Percentiles rank a stretch among this genome's conserved stretches.
Conservation (phyloP, 1,140 invertebrate genomes). For the Pomacea maculata region DNA sequence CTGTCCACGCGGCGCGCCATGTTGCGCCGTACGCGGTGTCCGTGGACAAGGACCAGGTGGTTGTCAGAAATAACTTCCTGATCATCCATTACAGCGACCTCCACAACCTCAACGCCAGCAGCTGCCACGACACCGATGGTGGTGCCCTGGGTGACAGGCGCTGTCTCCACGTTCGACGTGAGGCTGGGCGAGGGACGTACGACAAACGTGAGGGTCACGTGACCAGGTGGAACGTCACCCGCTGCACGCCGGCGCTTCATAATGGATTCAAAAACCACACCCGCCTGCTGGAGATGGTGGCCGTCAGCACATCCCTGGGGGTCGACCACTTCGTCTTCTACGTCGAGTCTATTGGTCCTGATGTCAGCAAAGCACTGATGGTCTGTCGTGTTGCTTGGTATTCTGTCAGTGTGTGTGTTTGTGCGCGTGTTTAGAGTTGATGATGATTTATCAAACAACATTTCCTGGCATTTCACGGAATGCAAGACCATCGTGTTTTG, state of each 20-base stretch:
- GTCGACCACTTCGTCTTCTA: conserved; percentile 24
- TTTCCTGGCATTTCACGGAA: too few relatives aligned
- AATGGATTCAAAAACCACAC: not conserved
- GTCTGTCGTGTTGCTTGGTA: too few relatives aligned
- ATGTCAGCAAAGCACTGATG: not conserved
- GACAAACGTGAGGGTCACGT: not conserved
- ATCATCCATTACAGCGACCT: conserved; percentile 8
- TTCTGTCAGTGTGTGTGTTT: too few relatives aligned
- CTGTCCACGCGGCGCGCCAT: not conserved
- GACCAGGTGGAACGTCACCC: conserved; percentile 14
- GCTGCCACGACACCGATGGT: too few relatives aligned
- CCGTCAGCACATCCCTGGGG: not conserved
- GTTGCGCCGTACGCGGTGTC: not conserved
- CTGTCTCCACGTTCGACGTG: too few relatives aligned
- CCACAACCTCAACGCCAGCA: not conserved
- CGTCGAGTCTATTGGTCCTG: not conserved
- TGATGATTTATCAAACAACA: too few relatives aligned
- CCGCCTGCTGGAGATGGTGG: conserved; percentile 14
- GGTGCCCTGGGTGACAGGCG: too few relatives aligned
- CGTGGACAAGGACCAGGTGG: conserved; percentile 1
- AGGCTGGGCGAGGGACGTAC: too few relatives aligned
- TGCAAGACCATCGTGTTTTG: too few relatives aligned
- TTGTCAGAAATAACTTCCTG: not conserved
- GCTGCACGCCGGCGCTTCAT: conserved; percentile 16
- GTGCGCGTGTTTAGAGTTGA: too few relatives aligned